Percentiles rank a stretch among this genome's conserved stretches.
Evolutionary conservation across 2,797 vertebrate genomes (phyloP).

Genomic region (Morus bassanus): DNA sequence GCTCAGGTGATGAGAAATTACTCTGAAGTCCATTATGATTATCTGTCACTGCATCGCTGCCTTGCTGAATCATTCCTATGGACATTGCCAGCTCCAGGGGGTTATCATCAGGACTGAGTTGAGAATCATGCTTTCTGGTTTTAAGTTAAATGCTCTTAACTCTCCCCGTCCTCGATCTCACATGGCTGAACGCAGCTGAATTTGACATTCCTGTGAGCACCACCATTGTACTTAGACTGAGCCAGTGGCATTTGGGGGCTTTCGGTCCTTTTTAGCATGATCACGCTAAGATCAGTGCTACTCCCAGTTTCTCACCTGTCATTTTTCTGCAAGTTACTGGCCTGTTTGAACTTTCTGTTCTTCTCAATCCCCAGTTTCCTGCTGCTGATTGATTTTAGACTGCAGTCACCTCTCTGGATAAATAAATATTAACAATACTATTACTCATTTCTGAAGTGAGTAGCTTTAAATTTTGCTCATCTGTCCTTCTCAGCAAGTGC

Average conservation of each 20-base stretch:
- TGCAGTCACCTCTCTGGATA: not conserved
- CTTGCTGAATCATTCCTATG: not conserved
- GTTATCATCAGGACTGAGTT: not conserved
- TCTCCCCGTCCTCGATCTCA: not conserved
- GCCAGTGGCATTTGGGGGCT: not conserved
- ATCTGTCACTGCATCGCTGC: not conserved
- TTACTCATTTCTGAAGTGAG: not conserved
- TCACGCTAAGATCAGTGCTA: fast-evolving
- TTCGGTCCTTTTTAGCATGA: not conserved
- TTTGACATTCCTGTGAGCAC: not conserved
- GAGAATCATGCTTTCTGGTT: not conserved
- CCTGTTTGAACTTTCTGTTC: not conserved
- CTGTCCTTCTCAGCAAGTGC: not conserved
- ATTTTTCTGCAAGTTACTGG: not conserved
- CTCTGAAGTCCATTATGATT: not conserved
- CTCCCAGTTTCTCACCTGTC: not conserved
- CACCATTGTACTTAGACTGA: fast-evolving
- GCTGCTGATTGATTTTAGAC: not conserved
- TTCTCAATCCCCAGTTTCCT: not conserved
- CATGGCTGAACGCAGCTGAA: not conserved
- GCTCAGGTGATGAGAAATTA: not conserved
- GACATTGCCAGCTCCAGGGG: not conserved
- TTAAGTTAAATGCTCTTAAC: not conserved
- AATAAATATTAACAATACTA: not conserved
- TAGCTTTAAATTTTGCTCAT: not conserved